Evolutionary conservation across 2,888 invertebrate species (phyloP).

Genomic region (Ganaspis brasiliensis): DNA sequence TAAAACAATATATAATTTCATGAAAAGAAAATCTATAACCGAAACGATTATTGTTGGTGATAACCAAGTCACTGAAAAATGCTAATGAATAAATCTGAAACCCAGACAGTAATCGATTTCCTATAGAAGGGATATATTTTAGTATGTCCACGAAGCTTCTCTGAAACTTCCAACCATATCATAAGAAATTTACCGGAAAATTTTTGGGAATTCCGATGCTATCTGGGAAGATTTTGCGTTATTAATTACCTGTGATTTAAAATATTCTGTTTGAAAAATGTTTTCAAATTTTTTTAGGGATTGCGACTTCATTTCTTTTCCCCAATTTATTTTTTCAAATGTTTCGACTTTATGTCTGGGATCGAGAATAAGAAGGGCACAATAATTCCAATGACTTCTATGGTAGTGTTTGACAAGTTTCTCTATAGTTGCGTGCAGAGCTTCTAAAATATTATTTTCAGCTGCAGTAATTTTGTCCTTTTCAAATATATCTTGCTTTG

Average conservation of each 20-base stretch:
- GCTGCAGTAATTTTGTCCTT: constrained; percentile 42
- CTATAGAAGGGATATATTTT: too few relatives aligned
- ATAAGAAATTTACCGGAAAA: too few relatives aligned
- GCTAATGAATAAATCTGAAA: too few relatives aligned
- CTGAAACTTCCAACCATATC: too few relatives aligned
- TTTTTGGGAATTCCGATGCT: too few relatives aligned
- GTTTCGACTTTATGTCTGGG: constrained; percentile 48
- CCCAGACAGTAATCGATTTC: too few relatives aligned
- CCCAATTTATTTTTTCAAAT: constrained; percentile 45
- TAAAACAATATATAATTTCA: too few relatives aligned
- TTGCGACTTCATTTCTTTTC: constrained; percentile 45
- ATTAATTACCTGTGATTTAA: not conserved
- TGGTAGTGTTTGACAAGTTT: constrained; percentile 50
- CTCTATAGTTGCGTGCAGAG: constrained; percentile 44
- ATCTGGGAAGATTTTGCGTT: too few relatives aligned
- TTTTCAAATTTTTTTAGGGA: constrained; percentile 43
- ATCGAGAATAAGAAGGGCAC: constrained; percentile 44
- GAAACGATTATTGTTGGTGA: too few relatives aligned
- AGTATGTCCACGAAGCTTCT: too few relatives aligned
- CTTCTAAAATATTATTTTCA: constrained; percentile 46
- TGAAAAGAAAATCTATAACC: too few relatives aligned
- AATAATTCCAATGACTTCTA: constrained; percentile 48
- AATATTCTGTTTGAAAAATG: constrained; percentile 27
- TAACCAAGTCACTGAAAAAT: too few relatives aligned
- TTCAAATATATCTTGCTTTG: constrained; percentile 35